Evolutionary conservation across 2,113 vertebrate genomes (phyloP), one percentile per base, ranked within the genome.

Genomic region (Poecilia latipinna): DNA sequence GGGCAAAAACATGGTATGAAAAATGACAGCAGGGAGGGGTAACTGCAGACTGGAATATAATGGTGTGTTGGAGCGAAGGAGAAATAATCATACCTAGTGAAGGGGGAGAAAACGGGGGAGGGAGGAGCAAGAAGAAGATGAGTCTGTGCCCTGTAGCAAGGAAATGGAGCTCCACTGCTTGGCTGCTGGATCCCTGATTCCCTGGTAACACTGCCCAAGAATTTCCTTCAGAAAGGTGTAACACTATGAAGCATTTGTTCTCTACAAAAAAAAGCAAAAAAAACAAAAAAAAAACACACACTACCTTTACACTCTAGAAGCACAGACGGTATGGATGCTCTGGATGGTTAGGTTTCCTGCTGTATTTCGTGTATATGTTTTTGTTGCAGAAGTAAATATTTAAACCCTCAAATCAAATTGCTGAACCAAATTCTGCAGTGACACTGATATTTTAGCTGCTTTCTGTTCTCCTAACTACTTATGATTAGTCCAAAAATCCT

Each of bases 41-140:
- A 89, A 89, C 86, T 91, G 90, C 89, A 66, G 91, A 91, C 86
- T 85, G 84, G 91, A 88, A 89, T 91, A 91, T 90, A 90, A 90
- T 92, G 88, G 90, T 86, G 92, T 79, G 84, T 63, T 79, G 83
- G 85, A 90, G 92, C 80, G 69, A 84, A 91, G 91, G 90, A 93
- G 86, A 93, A 93, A 92, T 93, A 92, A 93, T 94, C 92, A 91
- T 91, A 93, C 88, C 89, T 90, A 77, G 89, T 87, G 86, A 83
- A 86, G 79, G 84, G 82, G 86, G 86, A 28, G 75, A 86, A 82
- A 64, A 82, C 68, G 74, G 75, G 61, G 72, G 70, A 65, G 77
- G 87, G 88, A 90, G 88, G 85, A 79, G 90, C 81, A 33, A 75
- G 74, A 71, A 70, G 90, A 89, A 89, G 92, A 91, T 87, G 90